Conservation (phyloP, 1,140 invertebrate species). For the Dendroctonus valens region DNA sequence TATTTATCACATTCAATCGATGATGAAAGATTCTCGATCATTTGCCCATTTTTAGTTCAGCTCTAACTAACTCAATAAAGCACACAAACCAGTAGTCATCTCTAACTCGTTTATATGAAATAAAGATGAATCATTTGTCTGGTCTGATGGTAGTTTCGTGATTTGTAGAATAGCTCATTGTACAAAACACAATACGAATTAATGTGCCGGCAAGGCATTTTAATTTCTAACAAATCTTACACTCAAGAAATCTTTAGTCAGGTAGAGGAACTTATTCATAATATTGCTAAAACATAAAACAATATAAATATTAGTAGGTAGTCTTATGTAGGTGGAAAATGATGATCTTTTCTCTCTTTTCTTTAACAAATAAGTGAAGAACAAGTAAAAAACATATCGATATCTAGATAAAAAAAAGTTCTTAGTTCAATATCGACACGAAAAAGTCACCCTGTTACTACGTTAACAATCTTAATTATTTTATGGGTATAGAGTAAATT, state of each 20-base stretch:
- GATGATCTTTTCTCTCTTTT: too few relatives aligned
- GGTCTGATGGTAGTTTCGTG: slow-evolving; percentile 25
- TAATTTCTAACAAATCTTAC: slow-evolving; percentile 18
- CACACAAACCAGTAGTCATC: slow-evolving; percentile 22
- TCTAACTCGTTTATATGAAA: slow-evolving; percentile 25
- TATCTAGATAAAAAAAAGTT: too few relatives aligned
- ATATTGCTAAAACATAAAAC: too few relatives aligned
- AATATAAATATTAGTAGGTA: too few relatives aligned
- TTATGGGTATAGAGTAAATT: too few relatives aligned
- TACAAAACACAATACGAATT: slow-evolving; percentile 15
- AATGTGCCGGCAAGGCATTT: too few relatives aligned
- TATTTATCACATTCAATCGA: neutral
- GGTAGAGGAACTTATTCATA: slow-evolving; percentile 19
- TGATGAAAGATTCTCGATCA: neutral
- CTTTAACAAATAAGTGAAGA: too few relatives aligned
- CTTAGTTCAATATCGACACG: too few relatives aligned
- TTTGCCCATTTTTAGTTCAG: neutral
- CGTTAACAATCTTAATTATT: too few relatives aligned
- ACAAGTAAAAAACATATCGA: too few relatives aligned
- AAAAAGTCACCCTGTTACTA: too few relatives aligned
- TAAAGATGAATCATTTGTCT: slow-evolving; percentile 28
- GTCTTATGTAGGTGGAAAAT: too few relatives aligned
- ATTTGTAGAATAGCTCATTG: slow-evolving; percentile 29
- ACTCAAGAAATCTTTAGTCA: slow-evolving; percentile 16
- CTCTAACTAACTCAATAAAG: slow-evolving; percentile 7